Evolutionary conservation across 2,797 vertebrate genomes (phyloP).

Genomic region (Melopsittacus undulatus): DNA sequence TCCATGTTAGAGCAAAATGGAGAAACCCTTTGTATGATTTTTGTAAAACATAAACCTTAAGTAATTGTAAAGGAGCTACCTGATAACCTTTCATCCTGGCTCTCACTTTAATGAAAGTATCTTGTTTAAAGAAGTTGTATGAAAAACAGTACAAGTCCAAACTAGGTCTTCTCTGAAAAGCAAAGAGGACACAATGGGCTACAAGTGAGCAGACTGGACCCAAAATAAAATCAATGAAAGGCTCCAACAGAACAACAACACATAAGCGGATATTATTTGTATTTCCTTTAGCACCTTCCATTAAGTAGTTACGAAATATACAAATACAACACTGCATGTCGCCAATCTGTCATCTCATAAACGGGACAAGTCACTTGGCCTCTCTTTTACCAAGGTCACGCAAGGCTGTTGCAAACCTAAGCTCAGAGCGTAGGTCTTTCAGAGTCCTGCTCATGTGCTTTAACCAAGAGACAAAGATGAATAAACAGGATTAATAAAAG

Average conservation of each 20-base stretch:
- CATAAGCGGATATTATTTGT: neutral
- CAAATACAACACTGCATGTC: neutral
- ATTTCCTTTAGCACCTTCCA: neutral
- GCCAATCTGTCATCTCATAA: neutral
- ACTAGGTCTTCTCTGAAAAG: neutral
- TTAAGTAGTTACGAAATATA: neutral
- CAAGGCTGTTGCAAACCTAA: neutral
- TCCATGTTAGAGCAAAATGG: neutral
- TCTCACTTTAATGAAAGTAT: neutral
- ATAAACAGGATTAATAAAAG: neutral
- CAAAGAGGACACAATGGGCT: neutral
- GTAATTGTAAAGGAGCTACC: neutral
- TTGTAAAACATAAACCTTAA: neutral
- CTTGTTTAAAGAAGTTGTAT: neutral
- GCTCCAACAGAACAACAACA: neutral
- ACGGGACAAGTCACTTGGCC: neutral
- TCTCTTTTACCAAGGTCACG: neutral
- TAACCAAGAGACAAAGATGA: neutral
- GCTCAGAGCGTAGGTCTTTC: neutral
- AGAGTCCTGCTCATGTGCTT: neutral
- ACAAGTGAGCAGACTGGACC: neutral
- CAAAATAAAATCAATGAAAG: neutral
- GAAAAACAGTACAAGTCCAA: constrained; percentile 4
- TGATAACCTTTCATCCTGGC: neutral
- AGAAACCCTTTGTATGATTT: neutral